Percentiles rank a stretch among this genome's conserved stretches.
These are phyloP conservation scores for Puffinus mauretanicus DNA, from an alignment of 2,113 vertebrate species.

Conservation along the genomic window DNA sequence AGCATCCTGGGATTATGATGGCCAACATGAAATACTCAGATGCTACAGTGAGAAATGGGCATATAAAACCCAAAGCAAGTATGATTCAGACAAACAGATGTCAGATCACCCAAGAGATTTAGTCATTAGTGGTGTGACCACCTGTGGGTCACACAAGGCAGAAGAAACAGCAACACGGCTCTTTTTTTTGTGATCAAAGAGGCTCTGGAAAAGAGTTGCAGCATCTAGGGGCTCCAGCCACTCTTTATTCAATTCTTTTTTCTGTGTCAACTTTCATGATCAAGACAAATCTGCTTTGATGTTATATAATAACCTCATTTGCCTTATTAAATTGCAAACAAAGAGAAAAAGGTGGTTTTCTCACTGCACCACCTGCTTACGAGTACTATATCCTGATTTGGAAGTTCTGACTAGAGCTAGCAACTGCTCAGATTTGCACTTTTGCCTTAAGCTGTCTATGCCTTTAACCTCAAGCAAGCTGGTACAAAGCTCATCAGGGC, in stretches of 20 bases:
- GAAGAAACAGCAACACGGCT: neutral
- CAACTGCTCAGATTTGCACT: neutral
- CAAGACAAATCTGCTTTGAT: neutral
- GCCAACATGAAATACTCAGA: neutral
- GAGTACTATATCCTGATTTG: neutral
- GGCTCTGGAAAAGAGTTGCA: neutral
- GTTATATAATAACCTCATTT: constrained; percentile 30
- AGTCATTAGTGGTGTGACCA: neutral
- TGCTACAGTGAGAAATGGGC: neutral
- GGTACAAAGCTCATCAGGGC: neutral
- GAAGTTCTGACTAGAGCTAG: neutral
- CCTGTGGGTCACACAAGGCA: neutral
- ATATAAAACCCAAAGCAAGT: neutral
- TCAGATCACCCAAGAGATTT: neutral
- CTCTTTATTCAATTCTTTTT: constrained; percentile 1
- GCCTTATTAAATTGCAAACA: neutral
- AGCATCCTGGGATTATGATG: neutral
- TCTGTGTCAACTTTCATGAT: neutral
- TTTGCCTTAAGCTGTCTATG: neutral
- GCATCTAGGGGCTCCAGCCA: neutral
- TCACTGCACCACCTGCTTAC: neutral
- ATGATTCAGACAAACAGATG: neutral
- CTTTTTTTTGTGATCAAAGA: neutral
- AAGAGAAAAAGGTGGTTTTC: neutral
- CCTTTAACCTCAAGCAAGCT: neutral